Percentiles rank a stretch among this genome's conserved stretches.
These are phyloP conservation scores for Erythrolamprus reginae DNA, from an alignment of 2,113 vertebrate species.

Conservation along the genomic window DNA sequence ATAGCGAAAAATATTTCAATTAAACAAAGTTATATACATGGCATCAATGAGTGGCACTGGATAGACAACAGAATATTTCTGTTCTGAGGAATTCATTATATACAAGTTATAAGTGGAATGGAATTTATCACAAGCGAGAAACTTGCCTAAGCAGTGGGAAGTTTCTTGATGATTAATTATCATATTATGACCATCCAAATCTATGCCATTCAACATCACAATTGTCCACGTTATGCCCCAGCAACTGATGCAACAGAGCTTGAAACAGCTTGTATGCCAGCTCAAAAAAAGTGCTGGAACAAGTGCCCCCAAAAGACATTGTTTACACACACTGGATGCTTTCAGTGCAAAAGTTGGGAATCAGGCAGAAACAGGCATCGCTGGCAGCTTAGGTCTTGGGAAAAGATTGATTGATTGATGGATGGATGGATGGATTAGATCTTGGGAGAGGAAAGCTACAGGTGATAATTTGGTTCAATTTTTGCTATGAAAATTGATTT, in stretches of 20 bases:
- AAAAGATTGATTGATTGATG: neutral
- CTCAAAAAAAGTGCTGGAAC: neutral
- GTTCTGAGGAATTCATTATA: neutral
- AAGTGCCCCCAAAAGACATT: neutral
- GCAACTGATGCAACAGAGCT: neutral
- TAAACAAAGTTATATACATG: neutral
- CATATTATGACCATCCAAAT: neutral
- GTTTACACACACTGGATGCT: neutral
- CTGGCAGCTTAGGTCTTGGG: neutral
- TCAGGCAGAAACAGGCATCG: neutral
- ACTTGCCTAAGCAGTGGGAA: neutral
- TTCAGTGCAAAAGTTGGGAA: neutral
- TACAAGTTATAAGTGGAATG: neutral
- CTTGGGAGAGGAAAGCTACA: neutral
- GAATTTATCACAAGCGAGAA: neutral
- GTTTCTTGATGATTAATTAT: neutral
- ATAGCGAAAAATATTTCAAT: neutral
- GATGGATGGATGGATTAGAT: neutral
- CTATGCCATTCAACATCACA: neutral
- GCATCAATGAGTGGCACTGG: neutral
- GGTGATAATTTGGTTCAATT: neutral
- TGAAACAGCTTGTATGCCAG: neutral
- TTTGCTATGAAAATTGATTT: neutral
- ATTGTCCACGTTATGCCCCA: neutral
- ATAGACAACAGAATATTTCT: neutral